Evolutionary conservation across 2,888 invertebrate genomes (phyloP).

Genomic region (Nemurella pictetii): DNA sequence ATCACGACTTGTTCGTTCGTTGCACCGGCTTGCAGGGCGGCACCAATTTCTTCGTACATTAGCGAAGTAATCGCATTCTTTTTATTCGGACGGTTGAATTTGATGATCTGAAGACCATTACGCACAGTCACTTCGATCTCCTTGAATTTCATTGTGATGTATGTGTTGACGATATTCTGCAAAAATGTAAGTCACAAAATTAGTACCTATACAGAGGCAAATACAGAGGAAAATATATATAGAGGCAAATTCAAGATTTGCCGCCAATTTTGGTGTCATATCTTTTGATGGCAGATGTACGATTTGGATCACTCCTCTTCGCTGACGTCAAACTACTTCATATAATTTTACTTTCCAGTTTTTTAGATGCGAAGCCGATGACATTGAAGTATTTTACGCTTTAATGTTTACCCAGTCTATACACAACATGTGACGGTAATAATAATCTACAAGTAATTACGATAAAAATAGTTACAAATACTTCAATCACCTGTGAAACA

Average conservation of each 20-base stretch:
- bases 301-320: not conserved
- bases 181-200: not conserved
- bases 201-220: not conserved
- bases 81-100: conserved; percentile 74
- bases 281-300: not conserved
- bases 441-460: not conserved
- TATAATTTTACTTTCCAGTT: not conserved
- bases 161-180: not conserved
- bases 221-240: too few species aligned
- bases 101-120: conserved; percentile 62
- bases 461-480: not conserved
- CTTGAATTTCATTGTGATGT: conserved; percentile 14
- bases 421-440: not conserved
- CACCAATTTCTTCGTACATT: conserved; percentile 69
- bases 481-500: not conserved
- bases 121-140: conserved; percentile 47
- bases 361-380: not conserved
- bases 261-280: not conserved
- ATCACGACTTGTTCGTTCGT: conserved; percentile 66
- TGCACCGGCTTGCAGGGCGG: conserved; percentile 69
- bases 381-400: not conserved
- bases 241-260: not conserved
- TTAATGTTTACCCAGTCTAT: not conserved
- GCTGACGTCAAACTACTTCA: conserved; percentile 9
- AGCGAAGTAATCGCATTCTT: conserved; percentile 75